Base-by-base conservation (phyloP, 2,113 vertebrate species). In the Istiophorus platypterus region DNA sequence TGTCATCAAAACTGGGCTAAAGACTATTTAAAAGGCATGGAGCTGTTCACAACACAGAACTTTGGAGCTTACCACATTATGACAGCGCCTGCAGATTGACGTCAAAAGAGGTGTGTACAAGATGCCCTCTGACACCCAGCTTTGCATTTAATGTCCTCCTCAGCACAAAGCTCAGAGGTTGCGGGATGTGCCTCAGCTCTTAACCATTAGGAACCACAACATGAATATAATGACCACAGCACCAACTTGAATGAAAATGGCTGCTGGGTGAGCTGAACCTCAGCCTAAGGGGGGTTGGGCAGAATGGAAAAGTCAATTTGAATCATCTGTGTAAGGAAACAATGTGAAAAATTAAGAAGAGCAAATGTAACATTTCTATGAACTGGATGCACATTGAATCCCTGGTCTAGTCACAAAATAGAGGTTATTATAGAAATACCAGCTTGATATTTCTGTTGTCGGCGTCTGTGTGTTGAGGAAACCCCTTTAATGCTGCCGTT, bases 1-100 rank as follows among this genome's bases (percentile, higher is more conserved):
- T 89, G 69, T 86, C 81, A 87, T 84, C 71, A 81, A 62, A 87
- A 81, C 22, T 88, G 84, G 86, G 86, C 87, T 90, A 76, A 85
- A 90, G 78, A 76, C 27, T 81, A 63, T 88, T 89, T 89, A 84
- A 70, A 76, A 80, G 71, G 52, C 80, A 58, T 77, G 77, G 58
- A 85, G 81, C 74, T 87, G 76, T 70, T 86, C 29, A 22, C 47
- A 54, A 49, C 67, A 51, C n/a, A 67, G 42, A 72, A 54, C 80
- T 59, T 61, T 17, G 31, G 49, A 41, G 75, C 63, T 77, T 56
- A 78, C 52, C 58, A 14, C 85, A 20, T 68, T 73, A 64, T 41
- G 82, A 69, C 81, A 71, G 68, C 8, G 49, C 22, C 45, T 29
- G 64, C 47, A 59, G 62, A 57, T 62, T 64, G 57, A 78, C 61